Percentiles rank a stretch among this genome's conserved stretches.
Evolutionary conservation across 2,888 invertebrate species (phyloP).

Genomic region (Rhimphoctona megacephalus): DNA sequence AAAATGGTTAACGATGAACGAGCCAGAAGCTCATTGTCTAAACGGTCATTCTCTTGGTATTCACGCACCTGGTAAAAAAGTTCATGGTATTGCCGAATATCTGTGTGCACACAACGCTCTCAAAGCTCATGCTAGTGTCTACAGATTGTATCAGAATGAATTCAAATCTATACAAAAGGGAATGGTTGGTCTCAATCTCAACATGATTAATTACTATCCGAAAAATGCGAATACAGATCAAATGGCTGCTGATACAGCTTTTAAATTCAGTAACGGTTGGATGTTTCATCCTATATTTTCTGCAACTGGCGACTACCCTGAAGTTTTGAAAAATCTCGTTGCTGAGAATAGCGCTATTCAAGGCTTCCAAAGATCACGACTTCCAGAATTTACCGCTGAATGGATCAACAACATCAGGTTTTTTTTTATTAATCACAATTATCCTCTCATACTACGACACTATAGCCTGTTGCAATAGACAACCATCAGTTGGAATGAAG

Average conservation of each 20-base stretch:
- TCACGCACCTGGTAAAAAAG: conserved; percentile 72
- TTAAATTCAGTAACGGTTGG: conserved; percentile 85
- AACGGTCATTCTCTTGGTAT: conserved; percentile 84
- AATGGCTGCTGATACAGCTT: conserved; percentile 70
- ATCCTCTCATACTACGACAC: too few relatives aligned
- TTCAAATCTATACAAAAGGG: conserved; percentile 87
- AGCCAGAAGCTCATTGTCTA: conserved; percentile 88
- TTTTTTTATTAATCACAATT: background rate
- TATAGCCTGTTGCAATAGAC: too few relatives aligned
- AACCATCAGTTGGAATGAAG: background rate
- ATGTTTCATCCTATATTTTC: conserved; percentile 85
- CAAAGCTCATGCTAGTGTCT: conserved; percentile 90
- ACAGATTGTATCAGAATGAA: conserved; percentile 88
- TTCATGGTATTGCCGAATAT: conserved; percentile 88
- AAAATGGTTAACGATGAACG: conserved; percentile 92
- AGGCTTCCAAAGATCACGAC: conserved; percentile 83
- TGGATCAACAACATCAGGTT: conserved; percentile 85
- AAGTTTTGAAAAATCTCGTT: conserved; percentile 84
- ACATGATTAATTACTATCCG: conserved; percentile 67
- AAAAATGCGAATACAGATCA: conserved; percentile 67
- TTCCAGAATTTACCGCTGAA: conserved; percentile 85
- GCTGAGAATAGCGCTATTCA: conserved; percentile 83
- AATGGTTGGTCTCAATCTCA: conserved; percentile 76
- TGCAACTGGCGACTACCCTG: conserved; percentile 85
- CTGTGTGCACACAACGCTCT: conserved; percentile 90